Evolutionary conservation across 1,140 invertebrate genomes (phyloP), one percentile per base, ranked within the genome.

Genomic region (Helicoverpa armigera): DNA sequence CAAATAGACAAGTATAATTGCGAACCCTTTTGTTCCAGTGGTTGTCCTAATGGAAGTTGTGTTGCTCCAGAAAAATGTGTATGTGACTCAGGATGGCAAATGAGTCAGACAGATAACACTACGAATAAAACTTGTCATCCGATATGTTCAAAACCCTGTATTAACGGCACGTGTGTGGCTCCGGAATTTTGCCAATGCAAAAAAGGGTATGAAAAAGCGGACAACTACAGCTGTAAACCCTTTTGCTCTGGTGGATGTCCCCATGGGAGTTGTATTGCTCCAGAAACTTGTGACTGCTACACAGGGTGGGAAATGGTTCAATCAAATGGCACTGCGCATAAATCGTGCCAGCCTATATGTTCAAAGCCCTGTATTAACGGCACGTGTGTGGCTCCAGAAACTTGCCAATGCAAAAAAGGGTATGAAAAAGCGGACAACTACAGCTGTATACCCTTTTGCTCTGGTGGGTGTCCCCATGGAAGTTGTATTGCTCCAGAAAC

Each of bases 141-240:
- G 0, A 23, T 1, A 23, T 61, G 60, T 29, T 13, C 23, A 4
- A 61, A 31, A 29, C 18, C 18, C 23, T 61, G 60, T 29, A 23
- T 77, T 31, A 84, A 87, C 48, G 83, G 83, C 53, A 85, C 83
- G 35, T 96, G 95, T 81, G 87, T 70, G 23, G 77, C 73, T 48
- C 92, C 92, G n/a, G 79, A 91, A 80, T 82, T 78, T 3, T 96
- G 95, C 31, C 73, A 82, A 29, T 94, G 93, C 79, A 16, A 87
- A 69, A 43, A 67, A 2, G 91, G 89, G 16, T 94, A 87, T 72
- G 16, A 76, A 93, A 76, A 81, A 14, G 16, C 58, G 11, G n/a
- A 58, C 48, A 84, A 85, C 75, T 63, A 65, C 48, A 29, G 43
- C 5, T 81, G 80, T 35, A 13, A 50, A 35, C 80, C 80, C 9